Evolutionary conservation across 2,797 vertebrate genomes (phyloP), one percentile per base, ranked within the genome.

Genomic region (Urosaurus nigricauda): DNA sequence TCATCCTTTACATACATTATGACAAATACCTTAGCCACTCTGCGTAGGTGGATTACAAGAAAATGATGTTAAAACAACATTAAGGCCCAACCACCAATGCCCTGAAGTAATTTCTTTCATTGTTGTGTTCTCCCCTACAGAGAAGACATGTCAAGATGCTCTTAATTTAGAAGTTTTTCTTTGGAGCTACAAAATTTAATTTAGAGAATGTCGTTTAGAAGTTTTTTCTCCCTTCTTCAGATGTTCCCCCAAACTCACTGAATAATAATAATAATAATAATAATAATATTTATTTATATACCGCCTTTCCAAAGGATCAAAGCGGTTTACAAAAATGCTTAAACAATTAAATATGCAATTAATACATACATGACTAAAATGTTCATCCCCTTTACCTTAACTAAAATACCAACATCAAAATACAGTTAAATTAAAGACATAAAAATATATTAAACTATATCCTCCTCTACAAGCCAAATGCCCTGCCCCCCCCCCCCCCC

Each of bases 1-100:
- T 96, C 95, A 96, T 79, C 89, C 88, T 87, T 89, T 83, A 86
- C 89, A 85, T 95, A 89, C 88, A 92, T 94, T 91, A 92, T 81
- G 89, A 91, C 74, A 84, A 86, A 85, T 84, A 90, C 82, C 93
- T 90, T 91, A 92, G 21, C 88, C 79, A 79, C 77, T 93, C 81
- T 83, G 86, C 83, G 91, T 90, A 94, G 91, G 93, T 89, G 90
- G 87, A 82, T 88, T 93, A 75, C 84, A 84, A 93, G 90, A 93
- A 94, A 93, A 87, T 83, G 56, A 89, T 93, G 93, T 92, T 94
- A 89, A 93, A 94, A 92, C 29, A 93, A 88, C 53, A 8, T 91
- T 37, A 81, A 83, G 77, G 43, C 68, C 87, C 71, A 94, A 60
- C 91, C 85, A 89, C 89, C 90, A 74, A 12, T 87, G 92, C 85